Base-by-base conservation (phyloP, 2,888 invertebrate genomes). In the Thymelicus sylvestris region DNA sequence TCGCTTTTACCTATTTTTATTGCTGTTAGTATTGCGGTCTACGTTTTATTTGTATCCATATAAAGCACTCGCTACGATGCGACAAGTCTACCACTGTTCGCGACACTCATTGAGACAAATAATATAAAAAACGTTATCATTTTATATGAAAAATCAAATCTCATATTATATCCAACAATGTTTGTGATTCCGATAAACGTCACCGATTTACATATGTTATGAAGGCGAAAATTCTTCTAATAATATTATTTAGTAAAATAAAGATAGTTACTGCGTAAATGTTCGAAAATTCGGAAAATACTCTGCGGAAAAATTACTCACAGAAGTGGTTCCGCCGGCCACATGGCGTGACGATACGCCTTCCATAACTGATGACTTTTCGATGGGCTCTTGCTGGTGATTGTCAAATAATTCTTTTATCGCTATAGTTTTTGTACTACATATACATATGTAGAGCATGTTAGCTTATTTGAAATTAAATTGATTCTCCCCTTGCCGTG, bases 341-440 rank as follows among this genome's bases (percentile, higher is more conserved):
- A 92, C 89, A 93, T 93, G 93, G 91, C 87, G 92, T 87, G 86
- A 85, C 89, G 87, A 86, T 89, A 86, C 87, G 89, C 86, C 90
- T 89, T 89, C 89, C 91, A 91, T 92, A 91, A 92, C 92, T 93
- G 92, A 93, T 93, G 92, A 91, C 89, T 92, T 93, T 92, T 88
- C 92, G 87, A 93, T 93, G 91, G 92, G 87, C 86, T 91, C 55
- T 92, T 90, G 90, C 44, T 67, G 61, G 52, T 62, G 62, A 67
- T 67, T 67, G 67, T 67, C 38, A 48, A 67, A 61, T 67, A 61
- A 61, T 50, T 52, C 60, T 67, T 67, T 61, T 48, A 24, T 57
- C 47, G 12, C 39, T 59, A 39, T 59, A 59, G 24, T 59, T 59
- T 59, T 39, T 59, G 39, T 59, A 59, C 2, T 55, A 55, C 55